A percentile compares a stretch with the other conserved stretches of the same genome.
phyloP scores from a whole-genome alignment of 2,113 vertebrate genomes.

The Copsychus sechellarum region DNA sequence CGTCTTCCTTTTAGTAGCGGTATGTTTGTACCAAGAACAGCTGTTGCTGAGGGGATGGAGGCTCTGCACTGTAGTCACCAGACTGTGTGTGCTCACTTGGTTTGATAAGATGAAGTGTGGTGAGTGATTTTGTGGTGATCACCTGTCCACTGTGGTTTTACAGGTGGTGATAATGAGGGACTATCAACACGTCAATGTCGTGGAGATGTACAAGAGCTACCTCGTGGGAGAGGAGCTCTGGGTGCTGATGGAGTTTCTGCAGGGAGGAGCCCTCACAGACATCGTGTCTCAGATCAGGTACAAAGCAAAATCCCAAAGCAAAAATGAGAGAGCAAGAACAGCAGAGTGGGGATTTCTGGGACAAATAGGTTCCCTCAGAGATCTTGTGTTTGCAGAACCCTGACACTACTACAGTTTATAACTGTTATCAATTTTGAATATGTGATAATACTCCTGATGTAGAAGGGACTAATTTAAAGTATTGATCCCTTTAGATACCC shows the following conservation, averaged over 20 bases:
- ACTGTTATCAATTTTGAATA: not conserved
- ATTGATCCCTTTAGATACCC: not conserved
- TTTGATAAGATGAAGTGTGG: not conserved
- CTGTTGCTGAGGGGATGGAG: not conserved
- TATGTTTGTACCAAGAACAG: not conserved
- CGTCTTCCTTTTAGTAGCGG: not conserved
- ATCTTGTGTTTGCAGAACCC: not conserved
- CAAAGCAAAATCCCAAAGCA: not conserved
- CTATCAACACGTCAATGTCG: constrained; percentile 94
- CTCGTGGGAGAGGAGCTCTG: constrained; percentile 97
- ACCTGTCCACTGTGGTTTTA: not conserved
- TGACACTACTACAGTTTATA: not conserved
- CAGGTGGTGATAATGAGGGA: constrained; percentile 99
- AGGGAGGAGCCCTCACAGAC: constrained; percentile 96
- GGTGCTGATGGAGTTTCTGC: constrained; percentile 99
- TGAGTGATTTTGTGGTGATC: not conserved
- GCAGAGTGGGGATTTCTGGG: not conserved
- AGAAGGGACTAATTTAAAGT: not conserved
- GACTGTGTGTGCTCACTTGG: not conserved
- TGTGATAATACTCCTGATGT: not conserved
- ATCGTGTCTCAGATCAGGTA: constrained; percentile 98
- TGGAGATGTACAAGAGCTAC: constrained; percentile 98
- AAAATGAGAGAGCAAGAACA: not conserved
- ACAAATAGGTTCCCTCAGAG: not conserved
- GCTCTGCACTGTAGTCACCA: accelerated